These are phyloP conservation scores for Melanotaenia trifasciata DNA, from an alignment of 2,797 vertebrate species.

Conservation along the genomic window DNA sequence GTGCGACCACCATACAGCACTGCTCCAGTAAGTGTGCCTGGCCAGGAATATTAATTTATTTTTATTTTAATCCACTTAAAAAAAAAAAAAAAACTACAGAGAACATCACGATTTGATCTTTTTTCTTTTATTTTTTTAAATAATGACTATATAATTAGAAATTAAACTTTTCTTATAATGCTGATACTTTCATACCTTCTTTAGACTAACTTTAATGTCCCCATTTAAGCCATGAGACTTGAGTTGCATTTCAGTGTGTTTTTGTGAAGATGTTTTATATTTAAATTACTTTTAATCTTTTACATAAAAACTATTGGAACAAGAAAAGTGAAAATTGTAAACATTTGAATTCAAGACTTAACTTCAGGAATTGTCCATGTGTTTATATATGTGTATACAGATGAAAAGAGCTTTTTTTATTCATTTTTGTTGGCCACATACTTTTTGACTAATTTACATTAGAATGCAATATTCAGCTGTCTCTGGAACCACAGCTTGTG, in stretches of 20 bases:
- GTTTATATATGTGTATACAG: not conserved
- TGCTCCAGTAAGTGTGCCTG: conserved; percentile 91
- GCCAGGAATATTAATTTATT: not conserved
- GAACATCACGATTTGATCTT: not conserved
- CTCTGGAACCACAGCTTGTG: not conserved
- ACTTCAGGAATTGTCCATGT: not conserved
- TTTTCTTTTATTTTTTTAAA: not conserved
- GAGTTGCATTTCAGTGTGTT: no score
- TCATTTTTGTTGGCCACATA: not conserved
- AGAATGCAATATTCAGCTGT: not conserved
- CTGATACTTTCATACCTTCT: not conserved
- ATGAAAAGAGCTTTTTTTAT: not conserved
- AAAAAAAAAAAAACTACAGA: not conserved
- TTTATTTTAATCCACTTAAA: no score
- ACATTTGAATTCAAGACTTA: not conserved
- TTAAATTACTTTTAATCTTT: not conserved
- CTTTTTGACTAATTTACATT: not conserved
- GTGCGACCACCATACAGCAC: conserved; percentile 92
- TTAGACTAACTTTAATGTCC: not conserved
- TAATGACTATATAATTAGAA: not conserved
- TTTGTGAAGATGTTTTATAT: not conserved
- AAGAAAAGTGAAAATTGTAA: not conserved
- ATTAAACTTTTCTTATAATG: not conserved
- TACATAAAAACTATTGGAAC: not conserved
- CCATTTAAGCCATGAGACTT: no score